Conservation (phyloP, 2,797 vertebrate species). For the Micrastur ruficollis region DNA sequence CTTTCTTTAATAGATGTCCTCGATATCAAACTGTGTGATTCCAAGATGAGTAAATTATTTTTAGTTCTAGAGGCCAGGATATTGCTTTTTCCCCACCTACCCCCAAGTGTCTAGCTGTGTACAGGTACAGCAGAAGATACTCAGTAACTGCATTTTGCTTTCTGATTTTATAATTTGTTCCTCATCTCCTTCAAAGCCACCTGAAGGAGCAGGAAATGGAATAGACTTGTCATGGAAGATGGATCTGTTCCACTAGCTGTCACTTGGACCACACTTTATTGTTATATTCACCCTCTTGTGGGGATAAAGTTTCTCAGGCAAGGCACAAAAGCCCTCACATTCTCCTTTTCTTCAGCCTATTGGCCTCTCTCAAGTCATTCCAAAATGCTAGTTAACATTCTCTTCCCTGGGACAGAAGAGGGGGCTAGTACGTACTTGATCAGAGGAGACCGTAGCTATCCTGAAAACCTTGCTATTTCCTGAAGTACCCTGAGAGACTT, state of each 20-base stretch:
- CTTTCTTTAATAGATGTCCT: not conserved
- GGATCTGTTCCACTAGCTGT: not conserved
- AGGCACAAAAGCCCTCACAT: not conserved
- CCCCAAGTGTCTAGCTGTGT: not conserved
- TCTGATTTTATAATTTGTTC: not conserved
- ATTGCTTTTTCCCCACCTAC: not conserved
- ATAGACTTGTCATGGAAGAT: not conserved
- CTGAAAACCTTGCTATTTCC: not conserved
- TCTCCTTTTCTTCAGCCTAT: not conserved
- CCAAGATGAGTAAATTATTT: not conserved
- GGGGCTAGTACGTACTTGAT: not conserved
- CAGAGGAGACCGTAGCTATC: not conserved
- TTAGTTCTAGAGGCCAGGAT: not conserved
- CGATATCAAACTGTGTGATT: not conserved
- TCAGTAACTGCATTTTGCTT: not conserved
- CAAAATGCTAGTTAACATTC: not conserved
- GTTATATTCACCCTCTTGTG: not conserved
- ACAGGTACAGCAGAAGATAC: not conserved
- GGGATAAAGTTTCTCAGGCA: not conserved
- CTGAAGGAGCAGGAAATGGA: not conserved
- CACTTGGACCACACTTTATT: not conserved
- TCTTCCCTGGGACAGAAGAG: not conserved
- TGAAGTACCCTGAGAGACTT: not conserved
- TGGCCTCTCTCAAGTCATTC: not conserved
- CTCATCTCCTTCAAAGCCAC: not conserved